Evolutionary conservation across 2,888 invertebrate species (phyloP).

Genomic region (Ophion ellenae): DNA sequence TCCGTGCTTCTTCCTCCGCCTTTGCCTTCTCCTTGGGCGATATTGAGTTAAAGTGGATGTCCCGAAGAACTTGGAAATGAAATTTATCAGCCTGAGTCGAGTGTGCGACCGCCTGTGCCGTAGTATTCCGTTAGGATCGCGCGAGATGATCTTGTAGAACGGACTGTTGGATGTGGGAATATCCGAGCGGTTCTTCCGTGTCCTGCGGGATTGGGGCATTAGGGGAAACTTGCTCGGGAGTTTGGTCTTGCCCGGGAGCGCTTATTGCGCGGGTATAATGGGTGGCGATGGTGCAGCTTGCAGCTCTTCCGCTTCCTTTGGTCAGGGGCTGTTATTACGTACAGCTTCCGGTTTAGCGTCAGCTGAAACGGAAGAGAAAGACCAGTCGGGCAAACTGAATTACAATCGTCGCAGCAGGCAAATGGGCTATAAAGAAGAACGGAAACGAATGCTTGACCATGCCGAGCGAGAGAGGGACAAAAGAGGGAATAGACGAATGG

Average conservation of each 20-base stretch:
- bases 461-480: neutral
- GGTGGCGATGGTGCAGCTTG: slow-evolving; percentile 12
- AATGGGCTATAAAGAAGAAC: slow-evolving; percentile 3
- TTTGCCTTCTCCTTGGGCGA: neutral
- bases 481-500: slow-evolving; percentile 25
- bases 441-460: neutral
- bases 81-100: slow-evolving; percentile 1
- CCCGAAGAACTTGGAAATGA: neutral
- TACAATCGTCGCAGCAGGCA: neutral
- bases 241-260: slow-evolving; percentile 37
- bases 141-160: slow-evolving; percentile 12
- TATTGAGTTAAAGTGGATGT: neutral
- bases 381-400: neutral
- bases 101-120: slow-evolving; percentile 4
- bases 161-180: slow-evolving; percentile 4
- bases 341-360: neutral
- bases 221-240: slow-evolving; percentile 36
- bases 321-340: neutral
- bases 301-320: neutral
- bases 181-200: slow-evolving; percentile 10
- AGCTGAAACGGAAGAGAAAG: neutral
- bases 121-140: neutral
- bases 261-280: slow-evolving; percentile 38
- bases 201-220: slow-evolving; percentile 28
- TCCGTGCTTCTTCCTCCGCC: neutral